Percentiles rank a stretch among this genome's conserved stretches.
phyloP scores from a whole-genome alignment of 2,888 invertebrate species.

The Amphipyra tragopoginis region DNA sequence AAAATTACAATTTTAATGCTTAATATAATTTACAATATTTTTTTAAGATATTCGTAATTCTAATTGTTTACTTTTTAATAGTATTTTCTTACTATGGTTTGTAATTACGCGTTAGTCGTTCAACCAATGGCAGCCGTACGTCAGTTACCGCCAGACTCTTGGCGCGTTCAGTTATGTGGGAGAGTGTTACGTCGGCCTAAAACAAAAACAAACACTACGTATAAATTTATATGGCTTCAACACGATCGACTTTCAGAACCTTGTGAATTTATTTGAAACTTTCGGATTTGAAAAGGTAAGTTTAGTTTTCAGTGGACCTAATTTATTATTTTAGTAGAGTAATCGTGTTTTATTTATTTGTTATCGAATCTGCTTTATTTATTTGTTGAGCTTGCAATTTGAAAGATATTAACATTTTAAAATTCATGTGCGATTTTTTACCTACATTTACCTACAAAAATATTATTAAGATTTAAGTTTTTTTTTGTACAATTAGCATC shows the following conservation, averaged over 20 bases:
- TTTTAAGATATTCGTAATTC: not conserved
- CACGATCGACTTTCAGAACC: slow-evolving; percentile 43
- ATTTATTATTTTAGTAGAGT: not conserved
- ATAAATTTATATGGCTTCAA: slow-evolving; percentile 68
- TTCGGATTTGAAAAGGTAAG: slow-evolving; percentile 39
- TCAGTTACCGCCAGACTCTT: slow-evolving; percentile 78
- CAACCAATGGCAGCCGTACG: slow-evolving; percentile 62
- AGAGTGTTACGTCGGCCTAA: slow-evolving; percentile 58
- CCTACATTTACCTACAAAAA: too few species aligned
- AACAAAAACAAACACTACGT: slow-evolving; percentile 66
- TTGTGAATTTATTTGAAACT: slow-evolving; percentile 41
- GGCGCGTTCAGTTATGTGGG: slow-evolving; percentile 70
- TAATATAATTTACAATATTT: not conserved
- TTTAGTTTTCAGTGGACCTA: slow-evolving; percentile 2
- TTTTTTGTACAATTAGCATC: too few species aligned
- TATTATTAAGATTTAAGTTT: too few species aligned
- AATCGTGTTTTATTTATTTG: not conserved
- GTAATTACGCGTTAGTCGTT: slow-evolving; percentile 41
- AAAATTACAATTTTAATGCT: not conserved
- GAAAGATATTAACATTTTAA: too few species aligned
- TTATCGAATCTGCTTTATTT: not conserved
- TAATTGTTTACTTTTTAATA: not conserved
- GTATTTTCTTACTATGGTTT: slow-evolving; percentile 4
- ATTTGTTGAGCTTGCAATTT: too few species aligned
- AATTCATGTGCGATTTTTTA: too few species aligned